phyloP scores from a whole-genome alignment of 2,113 vertebrate genomes.

The Aspiorhynchus laticeps region DNA sequence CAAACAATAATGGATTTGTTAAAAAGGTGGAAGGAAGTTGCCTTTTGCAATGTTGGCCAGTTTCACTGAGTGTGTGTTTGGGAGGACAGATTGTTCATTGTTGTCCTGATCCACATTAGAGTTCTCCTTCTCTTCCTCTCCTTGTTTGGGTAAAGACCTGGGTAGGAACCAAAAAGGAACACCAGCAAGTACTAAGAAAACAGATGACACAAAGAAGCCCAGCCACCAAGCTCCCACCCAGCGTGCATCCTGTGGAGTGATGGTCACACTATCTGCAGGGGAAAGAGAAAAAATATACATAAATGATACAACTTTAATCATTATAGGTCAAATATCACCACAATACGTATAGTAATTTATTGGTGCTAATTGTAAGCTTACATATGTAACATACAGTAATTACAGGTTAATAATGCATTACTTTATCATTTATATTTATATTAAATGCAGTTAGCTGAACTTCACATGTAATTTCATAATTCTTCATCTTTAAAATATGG shows the following conservation, averaged over 20 bases:
- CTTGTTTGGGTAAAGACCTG: constrained; percentile 70
- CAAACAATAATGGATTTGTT: background rate
- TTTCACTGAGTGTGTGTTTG: constrained; percentile 53
- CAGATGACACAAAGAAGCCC: constrained; percentile 80
- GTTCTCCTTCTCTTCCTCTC: constrained; percentile 36
- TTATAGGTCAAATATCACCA: background rate
- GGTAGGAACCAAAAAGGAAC: constrained; percentile 93
- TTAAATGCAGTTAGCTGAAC: too few species aligned
- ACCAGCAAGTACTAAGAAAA: constrained; percentile 72
- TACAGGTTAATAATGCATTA: too few species aligned
- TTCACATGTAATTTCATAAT: too few species aligned
- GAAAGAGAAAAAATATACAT: background rate
- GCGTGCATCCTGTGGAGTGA: constrained; percentile 85
- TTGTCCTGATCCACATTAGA: background rate
- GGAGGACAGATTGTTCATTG: background rate
- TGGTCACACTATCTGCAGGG: constrained; percentile 80
- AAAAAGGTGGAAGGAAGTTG: constrained; percentile 24
- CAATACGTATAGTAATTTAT: too few species aligned
- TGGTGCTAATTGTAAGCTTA: too few species aligned
- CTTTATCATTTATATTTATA: too few species aligned
- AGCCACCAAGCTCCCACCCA: constrained; percentile 99
- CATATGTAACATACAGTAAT: too few species aligned
- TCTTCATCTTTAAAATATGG: too few species aligned
- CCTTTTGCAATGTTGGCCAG: constrained; percentile 73
- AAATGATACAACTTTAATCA: background rate